Percentiles rank a stretch among this genome's conserved stretches.
These are phyloP conservation scores for Myrmecophaga tridactyla DNA, from an alignment of 2,113 vertebrate genomes.

Conservation along the genomic window DNA sequence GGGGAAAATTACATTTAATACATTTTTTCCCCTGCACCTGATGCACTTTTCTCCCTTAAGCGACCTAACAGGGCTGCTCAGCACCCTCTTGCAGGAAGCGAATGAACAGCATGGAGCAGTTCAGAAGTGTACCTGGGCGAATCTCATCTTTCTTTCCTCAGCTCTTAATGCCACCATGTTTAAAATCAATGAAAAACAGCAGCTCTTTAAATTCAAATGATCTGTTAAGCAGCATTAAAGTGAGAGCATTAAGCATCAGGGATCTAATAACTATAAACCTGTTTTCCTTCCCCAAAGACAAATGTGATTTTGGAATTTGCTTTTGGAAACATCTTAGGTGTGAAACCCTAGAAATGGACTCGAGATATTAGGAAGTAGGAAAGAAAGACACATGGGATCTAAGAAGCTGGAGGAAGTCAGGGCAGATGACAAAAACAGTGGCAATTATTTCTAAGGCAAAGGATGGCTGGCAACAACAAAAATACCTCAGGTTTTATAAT, in stretches of 20 bases:
- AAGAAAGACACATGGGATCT: not conserved
- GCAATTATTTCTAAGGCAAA: accelerated
- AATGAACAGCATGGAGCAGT: not conserved
- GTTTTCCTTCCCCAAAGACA: slow-evolving; percentile 4
- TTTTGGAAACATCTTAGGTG: not conserved
- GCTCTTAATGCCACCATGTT: not conserved
- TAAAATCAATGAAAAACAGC: slow-evolving; percentile 34
- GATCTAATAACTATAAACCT: not conserved
- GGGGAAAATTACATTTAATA: not conserved
- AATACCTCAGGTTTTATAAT: not conserved
- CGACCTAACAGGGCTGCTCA: not conserved
- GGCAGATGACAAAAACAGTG: not conserved
- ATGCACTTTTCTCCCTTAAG: not conserved
- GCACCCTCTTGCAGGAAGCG: not conserved
- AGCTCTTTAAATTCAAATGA: not conserved
- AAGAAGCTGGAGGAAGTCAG: not conserved
- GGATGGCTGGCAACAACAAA: not conserved
- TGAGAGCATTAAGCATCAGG: not conserved
- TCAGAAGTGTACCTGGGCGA: not conserved
- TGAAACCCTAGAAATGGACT: not conserved
- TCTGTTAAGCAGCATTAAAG: not conserved
- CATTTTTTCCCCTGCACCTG: not conserved
- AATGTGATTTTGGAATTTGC: slow-evolving; percentile 36
- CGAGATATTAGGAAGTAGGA: not conserved
- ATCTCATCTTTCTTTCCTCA: not conserved